Evolutionary conservation across 37 sponge, comb jelly and placozoan species (phyloP).

Genomic region (Eunapius fragilis): DNA sequence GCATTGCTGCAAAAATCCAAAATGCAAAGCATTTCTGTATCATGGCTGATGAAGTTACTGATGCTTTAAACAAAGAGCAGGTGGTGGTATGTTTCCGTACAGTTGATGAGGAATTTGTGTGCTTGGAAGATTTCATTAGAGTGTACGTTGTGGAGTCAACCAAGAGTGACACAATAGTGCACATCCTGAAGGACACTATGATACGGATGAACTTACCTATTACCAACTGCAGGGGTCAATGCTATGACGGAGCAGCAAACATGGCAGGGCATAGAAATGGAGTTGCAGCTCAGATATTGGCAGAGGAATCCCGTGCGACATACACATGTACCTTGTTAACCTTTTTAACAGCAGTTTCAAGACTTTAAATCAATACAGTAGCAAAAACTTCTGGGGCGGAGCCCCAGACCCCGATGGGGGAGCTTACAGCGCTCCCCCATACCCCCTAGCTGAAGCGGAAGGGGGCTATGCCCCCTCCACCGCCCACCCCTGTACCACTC

Average conservation of each 20-base stretch:
- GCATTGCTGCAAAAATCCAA: conserved; percentile 16
- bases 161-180: conserved; percentile 8
- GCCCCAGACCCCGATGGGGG: too few relatives aligned
- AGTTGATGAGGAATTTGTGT: conserved; percentile 49
- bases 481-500: too few relatives aligned
- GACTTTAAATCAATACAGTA: too few relatives aligned
- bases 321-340: too few relatives aligned
- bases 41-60: conserved; percentile 63
- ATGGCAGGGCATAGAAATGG: conserved; percentile 54
- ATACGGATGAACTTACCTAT: conserved; percentile 44
- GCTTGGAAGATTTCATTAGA: conserved; percentile 56
- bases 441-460: too few relatives aligned
- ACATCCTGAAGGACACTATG: conserved; percentile 37
- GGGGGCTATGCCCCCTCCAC: too few relatives aligned
- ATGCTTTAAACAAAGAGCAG: conserved; percentile 57
- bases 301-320: conserved; percentile 7
- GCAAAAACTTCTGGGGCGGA: too few relatives aligned
- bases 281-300: conserved; percentile 30
- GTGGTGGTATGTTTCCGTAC: conserved; percentile 37
- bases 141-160: conserved; percentile 22
- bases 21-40: conserved; percentile 13
- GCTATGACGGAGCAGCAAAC: conserved; percentile 70
- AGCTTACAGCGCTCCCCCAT: too few relatives aligned
- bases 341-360: too few relatives aligned
- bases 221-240: conserved; percentile 50